phyloP scores from a whole-genome alignment of 2,888 invertebrate species.

The Noctua pronuba region DNA sequence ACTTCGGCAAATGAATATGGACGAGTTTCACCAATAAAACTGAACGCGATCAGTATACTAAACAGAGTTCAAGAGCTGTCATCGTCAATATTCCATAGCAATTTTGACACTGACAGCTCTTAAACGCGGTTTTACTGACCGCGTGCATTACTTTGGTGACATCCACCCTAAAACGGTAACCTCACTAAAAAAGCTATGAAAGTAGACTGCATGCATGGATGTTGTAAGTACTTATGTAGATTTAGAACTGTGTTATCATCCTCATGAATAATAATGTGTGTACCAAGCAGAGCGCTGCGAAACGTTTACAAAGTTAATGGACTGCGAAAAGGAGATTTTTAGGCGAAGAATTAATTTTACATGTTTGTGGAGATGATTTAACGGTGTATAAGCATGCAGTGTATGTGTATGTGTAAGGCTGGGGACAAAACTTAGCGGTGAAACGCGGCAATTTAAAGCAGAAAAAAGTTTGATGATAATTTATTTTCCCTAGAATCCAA shows the following conservation, averaged over 20 bases:
- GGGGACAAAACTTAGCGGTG: background rate
- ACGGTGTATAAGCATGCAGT: background rate
- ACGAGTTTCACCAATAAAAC: background rate
- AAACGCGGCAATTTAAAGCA: background rate
- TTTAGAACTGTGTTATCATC: constrained; percentile 32
- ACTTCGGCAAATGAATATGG: background rate
- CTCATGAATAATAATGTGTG: constrained; percentile 57
- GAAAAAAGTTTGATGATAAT: background rate
- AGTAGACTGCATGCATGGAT: constrained; percentile 11
- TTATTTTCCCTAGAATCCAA: background rate
- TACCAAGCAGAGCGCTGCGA: constrained; percentile 21
- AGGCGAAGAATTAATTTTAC: constrained; percentile 37
- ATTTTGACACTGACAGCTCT: background rate
- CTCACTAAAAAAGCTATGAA: constrained; percentile 17
- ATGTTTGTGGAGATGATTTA: constrained; percentile 13
- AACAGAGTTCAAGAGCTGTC: background rate
- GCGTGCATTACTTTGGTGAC: background rate
- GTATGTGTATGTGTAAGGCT: background rate
- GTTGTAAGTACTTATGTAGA: background rate
- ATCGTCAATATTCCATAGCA: background rate
- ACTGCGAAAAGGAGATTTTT: constrained; percentile 41
- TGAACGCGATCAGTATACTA: background rate
- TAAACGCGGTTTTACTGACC: background rate
- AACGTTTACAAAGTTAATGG: constrained; percentile 45
- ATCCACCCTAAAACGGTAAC: background rate